These are phyloP conservation scores for Sus cebifrons DNA, from an alignment of 2,797 vertebrate species.

Conservation along the genomic window DNA sequence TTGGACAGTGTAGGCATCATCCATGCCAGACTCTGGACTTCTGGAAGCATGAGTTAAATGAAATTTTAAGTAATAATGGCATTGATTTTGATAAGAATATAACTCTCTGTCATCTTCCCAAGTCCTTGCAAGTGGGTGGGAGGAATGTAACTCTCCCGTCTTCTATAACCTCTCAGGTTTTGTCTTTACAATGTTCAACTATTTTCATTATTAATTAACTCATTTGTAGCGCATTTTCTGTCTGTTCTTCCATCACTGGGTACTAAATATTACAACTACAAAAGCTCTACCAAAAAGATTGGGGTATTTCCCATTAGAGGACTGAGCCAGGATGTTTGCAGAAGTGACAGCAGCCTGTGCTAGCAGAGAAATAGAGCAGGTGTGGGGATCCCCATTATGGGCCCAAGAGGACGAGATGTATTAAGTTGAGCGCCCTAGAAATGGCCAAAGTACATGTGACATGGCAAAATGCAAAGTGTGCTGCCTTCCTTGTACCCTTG, in stretches of 20 bases:
- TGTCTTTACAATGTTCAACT: neutral
- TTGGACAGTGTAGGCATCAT: neutral
- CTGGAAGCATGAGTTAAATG: neutral
- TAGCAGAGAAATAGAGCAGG: neutral
- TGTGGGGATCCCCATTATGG: neutral
- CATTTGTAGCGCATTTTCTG: neutral
- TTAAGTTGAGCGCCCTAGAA: neutral
- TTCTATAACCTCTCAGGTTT: neutral
- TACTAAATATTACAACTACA: neutral
- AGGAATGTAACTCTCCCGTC: neutral
- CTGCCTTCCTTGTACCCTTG: neutral
- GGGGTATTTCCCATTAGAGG: neutral
- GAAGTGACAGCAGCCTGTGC: neutral
- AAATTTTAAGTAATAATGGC: constrained; percentile 44
- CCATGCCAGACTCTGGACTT: neutral
- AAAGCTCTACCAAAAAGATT: neutral
- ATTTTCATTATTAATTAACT: constrained; percentile 25
- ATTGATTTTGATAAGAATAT: neutral
- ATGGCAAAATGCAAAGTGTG: neutral
- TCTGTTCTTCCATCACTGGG: neutral
- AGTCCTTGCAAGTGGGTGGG: neutral
- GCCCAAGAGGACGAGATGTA: neutral
- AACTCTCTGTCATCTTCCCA: neutral
- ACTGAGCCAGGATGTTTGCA: neutral
- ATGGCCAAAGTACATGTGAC: neutral